Base-by-base conservation (phyloP, 2,888 invertebrate genomes). In the Agrotis exclamationis region DNA sequence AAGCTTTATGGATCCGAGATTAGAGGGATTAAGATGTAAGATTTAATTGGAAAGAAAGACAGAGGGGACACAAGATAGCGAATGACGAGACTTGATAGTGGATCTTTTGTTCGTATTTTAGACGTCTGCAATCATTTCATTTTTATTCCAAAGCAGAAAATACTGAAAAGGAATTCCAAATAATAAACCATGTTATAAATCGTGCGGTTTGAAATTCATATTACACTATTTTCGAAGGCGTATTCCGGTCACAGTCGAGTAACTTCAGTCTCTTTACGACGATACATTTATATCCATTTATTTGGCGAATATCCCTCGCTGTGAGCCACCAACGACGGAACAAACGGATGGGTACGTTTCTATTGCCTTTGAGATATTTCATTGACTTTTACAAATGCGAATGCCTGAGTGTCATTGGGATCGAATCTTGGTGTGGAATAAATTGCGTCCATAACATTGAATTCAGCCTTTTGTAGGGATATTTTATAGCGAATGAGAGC, bases 341-440 rank as follows among this genome's bases (percentile, higher is more conserved):
- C 82, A 83, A 89, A 88, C 88, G 88, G 87, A 89, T 88, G 90
- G 89, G 86, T 89, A 88, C 87, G 83, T 89, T 91, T 89, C 87
- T 90, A 91, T 90, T 89, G 90, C 89, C 87, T 88, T 88, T 87
- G 87, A 90, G 87, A 90, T 90, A 91, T 91, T 90, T 90, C 91
- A 90, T 91, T 90, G 91, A 89, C 90, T 90, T 89, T 90, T 87
- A 90, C 87, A 89, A 89, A 91, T 90, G 86, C 86, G 88, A 86
- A 89, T 86, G 86, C 85, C 85, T 87, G 85, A 85, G 85, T 86
- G 84, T 86, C 87, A 88, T 85, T 72, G 75, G 79, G 77, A 85
- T 86, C 85, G 84, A 85, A 84, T 86, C 80, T 77, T 80, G 74
- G 68, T 81, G 71, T 83, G 58, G 73, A 84, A 72, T 79, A 77